Percentiles rank a stretch among this genome's conserved stretches.
Conservation (phyloP, 2,113 vertebrate genomes). For the Antennarius striatus region DNA sequence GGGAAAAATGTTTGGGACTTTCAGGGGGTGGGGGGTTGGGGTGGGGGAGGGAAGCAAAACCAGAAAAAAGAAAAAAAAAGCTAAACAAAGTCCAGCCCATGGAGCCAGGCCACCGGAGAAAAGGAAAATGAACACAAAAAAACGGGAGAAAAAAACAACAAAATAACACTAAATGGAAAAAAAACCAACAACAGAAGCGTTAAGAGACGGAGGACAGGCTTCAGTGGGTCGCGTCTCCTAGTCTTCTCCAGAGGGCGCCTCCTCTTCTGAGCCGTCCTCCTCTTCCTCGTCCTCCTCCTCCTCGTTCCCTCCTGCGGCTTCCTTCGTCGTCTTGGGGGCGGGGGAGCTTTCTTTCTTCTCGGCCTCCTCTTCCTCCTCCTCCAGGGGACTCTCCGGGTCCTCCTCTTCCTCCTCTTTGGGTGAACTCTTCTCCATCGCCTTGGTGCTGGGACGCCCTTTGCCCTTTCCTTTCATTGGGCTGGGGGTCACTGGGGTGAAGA, state of each 20-base stretch:
- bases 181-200: slow-evolving; percentile 58
- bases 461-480: slow-evolving; percentile 98
- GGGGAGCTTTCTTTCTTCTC: slow-evolving; percentile 88
- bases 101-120: slow-evolving; percentile 76
- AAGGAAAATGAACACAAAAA: slow-evolving; percentile 30
- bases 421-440: slow-evolving; percentile 93
- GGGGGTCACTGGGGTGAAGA: slow-evolving; percentile 85
- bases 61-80: slow-evolving; percentile 34
- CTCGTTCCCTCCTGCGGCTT: slow-evolving; percentile 79
- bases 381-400: slow-evolving; percentile 85
- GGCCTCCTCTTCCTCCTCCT: slow-evolving; percentile 83
- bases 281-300: slow-evolving; percentile 83
- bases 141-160: slow-evolving; percentile 23
- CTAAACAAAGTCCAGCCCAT: slow-evolving; percentile 73
- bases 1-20: slow-evolving; percentile 7
- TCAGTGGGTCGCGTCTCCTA: slow-evolving; percentile 76
- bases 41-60: slow-evolving; percentile 17
- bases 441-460: slow-evolving; percentile 94
- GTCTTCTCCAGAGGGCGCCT: slow-evolving; percentile 95
- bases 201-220: slow-evolving; percentile 51
- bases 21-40: not conserved
- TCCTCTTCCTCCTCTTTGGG: slow-evolving; percentile 89
- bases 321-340: slow-evolving; percentile 87
- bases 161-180: slow-evolving; percentile 54
- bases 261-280: slow-evolving; percentile 96